phyloP scores from a whole-genome alignment of 2,888 invertebrate genomes.

The Linnaemya vulpina region DNA sequence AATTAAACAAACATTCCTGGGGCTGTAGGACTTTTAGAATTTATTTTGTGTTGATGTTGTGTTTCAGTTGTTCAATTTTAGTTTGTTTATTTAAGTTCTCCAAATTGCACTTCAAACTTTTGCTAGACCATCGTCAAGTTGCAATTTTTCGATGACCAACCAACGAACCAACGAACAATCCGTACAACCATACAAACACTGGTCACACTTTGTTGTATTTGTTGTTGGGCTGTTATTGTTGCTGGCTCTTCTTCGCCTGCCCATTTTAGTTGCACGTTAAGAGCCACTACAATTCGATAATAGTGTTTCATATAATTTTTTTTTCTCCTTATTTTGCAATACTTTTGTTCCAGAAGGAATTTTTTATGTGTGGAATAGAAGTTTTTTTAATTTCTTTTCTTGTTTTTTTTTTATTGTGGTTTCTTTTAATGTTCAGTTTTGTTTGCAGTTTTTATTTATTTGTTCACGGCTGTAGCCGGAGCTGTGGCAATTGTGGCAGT shows the following conservation, averaged over 20 bases:
- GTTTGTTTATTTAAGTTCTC: conserved; percentile 63
- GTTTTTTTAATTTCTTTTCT: conserved; percentile 30
- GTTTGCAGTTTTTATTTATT: conserved; percentile 41
- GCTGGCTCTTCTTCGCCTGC: conserved; percentile 18
- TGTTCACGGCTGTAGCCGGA: conserved; percentile 44
- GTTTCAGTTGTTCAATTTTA: conserved; percentile 49
- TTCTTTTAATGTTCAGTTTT: conserved; percentile 50
- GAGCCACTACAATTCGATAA: conserved; percentile 58
- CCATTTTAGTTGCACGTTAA: conserved; percentile 50
- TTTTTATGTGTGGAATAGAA: conserved; percentile 40
- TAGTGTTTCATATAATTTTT: conserved; percentile 35
- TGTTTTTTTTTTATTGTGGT: conserved; percentile 1
- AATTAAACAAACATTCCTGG: conserved; percentile 66
- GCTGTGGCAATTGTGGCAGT: conserved; percentile 46
- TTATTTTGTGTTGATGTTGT: conserved; percentile 48
- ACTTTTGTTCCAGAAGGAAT: conserved; percentile 40
- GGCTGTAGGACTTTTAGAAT: conserved; percentile 59
- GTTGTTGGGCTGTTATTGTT: conserved; percentile 8
- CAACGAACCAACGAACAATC: conserved; percentile 25
- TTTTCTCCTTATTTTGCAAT: neutral
- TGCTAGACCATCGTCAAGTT: conserved; percentile 66
- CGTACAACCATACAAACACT: conserved; percentile 18
- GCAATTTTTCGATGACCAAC: conserved; percentile 60
- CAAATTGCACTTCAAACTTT: conserved; percentile 61
- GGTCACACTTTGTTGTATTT: conserved; percentile 24